Conservation (phyloP, 2,888 invertebrate genomes). For the Philonicus albiceps region DNA sequence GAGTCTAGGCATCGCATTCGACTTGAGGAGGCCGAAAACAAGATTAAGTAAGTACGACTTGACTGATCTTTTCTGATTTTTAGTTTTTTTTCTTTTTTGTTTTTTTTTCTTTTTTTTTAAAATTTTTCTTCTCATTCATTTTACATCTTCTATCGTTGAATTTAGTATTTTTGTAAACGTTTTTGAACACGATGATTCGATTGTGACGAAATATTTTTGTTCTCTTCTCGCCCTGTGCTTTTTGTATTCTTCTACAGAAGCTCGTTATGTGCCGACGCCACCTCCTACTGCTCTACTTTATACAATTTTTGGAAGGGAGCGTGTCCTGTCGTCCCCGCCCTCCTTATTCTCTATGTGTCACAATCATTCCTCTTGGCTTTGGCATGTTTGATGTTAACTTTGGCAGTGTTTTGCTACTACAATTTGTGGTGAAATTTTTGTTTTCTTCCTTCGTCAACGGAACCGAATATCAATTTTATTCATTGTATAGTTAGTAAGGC, state of each 20-base stretch:
- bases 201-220: slow-evolving; percentile 22
- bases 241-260: slow-evolving; percentile 18
- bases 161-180: slow-evolving; percentile 44
- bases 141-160: slow-evolving; percentile 29
- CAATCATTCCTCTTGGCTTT: slow-evolving; percentile 59
- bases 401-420: slow-evolving; percentile 50
- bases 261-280: not conserved
- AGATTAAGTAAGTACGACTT: slow-evolving; percentile 63
- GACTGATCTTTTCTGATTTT: not conserved
- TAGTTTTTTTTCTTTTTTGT: not conserved
- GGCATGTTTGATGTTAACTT: slow-evolving; percentile 57
- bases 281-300: slow-evolving; percentile 52
- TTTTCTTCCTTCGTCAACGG: slow-evolving; percentile 11
- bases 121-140: slow-evolving; percentile 25
- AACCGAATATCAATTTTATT: not conserved
- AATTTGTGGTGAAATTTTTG: slow-evolving; percentile 47
- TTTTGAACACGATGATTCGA: slow-evolving; percentile 40
- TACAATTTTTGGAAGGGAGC: slow-evolving; percentile 58
- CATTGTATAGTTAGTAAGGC: not conserved
- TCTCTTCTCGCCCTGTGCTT: slow-evolving; percentile 29
- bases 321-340: slow-evolving; percentile 59
- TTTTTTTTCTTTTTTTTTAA: not conserved
- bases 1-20: slow-evolving; percentile 66
- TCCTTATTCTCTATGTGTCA: slow-evolving; percentile 58
- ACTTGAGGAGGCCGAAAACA: slow-evolving; percentile 59